A percentile compares a stretch with the other conserved stretches of the same genome.
These are phyloP conservation scores for Peromyscus californicus DNA, from an alignment of 2,113 vertebrate genomes.

Conservation along the genomic window DNA sequence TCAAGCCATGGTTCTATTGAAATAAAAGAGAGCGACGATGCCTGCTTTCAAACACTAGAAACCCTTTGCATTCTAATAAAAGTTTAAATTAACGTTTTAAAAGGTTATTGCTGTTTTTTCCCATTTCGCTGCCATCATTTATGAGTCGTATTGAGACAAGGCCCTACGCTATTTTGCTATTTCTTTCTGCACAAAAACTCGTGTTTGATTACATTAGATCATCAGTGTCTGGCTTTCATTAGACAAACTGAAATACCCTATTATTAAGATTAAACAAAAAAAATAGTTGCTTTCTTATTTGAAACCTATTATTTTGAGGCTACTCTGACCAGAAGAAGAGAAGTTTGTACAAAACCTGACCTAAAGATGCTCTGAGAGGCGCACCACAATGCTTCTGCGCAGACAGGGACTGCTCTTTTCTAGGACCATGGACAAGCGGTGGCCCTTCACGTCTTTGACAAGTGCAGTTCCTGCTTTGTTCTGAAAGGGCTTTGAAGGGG, in stretches of 20 bases:
- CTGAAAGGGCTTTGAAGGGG: constrained; percentile 81
- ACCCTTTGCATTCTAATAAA: constrained; percentile 89
- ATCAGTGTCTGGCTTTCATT: constrained; percentile 89
- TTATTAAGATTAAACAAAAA: constrained; percentile 86
- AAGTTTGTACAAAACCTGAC: constrained; percentile 82
- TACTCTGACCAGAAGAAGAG: constrained; percentile 79
- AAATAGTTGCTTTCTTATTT: constrained; percentile 81
- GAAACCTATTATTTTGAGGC: constrained; percentile 84
- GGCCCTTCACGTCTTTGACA: constrained; percentile 78
- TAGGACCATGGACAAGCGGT: constrained; percentile 77
- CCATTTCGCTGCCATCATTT: constrained; percentile 87
- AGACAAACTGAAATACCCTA: constrained; percentile 86
- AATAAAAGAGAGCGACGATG: constrained; percentile 89
- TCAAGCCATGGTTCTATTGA: constrained; percentile 87
- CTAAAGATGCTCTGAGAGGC: constrained; percentile 81
- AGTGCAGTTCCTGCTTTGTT: constrained; percentile 82
- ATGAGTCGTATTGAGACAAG: constrained; percentile 87
- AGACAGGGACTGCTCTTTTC: constrained; percentile 76
- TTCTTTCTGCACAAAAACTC: constrained; percentile 84
- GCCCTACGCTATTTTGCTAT: constrained; percentile 84
- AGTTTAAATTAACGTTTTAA: constrained; percentile 91
- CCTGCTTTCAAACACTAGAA: constrained; percentile 88
- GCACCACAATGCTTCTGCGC: constrained; percentile 73
- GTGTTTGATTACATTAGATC: constrained; percentile 86
- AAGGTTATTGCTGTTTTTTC: constrained; percentile 92